Conservation (phyloP, 2,113 vertebrate genomes). For the Sinocyclocheilus rhinocerous region DNA sequence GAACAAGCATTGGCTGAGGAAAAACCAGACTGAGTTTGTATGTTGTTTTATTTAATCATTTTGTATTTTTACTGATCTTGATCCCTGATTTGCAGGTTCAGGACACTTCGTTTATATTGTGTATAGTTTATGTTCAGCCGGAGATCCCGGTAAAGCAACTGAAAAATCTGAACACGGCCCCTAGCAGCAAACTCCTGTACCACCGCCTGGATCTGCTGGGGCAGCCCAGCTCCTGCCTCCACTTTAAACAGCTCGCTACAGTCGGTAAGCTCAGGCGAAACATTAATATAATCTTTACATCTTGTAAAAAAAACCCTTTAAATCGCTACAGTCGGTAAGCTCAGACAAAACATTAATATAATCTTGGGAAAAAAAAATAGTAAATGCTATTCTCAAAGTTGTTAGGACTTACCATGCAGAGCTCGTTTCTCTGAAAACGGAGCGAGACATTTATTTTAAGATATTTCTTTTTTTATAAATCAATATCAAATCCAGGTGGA, state of each 20-base stretch:
- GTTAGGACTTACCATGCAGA: background rate
- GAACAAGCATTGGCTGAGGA: background rate
- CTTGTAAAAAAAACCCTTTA: too few species aligned
- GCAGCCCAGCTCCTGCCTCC: conserved; percentile 91
- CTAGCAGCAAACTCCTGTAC: conserved; percentile 97
- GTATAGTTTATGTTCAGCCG: conserved; percentile 96
- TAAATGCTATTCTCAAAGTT: background rate
- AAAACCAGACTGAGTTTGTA: too few species aligned
- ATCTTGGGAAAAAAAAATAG: background rate
- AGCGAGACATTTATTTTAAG: background rate
- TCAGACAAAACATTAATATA: background rate
- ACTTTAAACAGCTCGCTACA: conserved; percentile 97
- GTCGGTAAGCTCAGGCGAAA: conserved; percentile 85
- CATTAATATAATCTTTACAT: too few species aligned
- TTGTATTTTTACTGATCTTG: background rate
- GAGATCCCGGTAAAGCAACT: conserved; percentile 95
- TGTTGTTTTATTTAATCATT: background rate
- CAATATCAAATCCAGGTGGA: background rate
- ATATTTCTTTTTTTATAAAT: too few species aligned
- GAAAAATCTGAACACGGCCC: conserved; percentile 95
- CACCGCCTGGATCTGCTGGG: conserved; percentile 95
- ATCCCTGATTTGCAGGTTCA: conserved; percentile 81
- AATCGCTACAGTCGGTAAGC: conserved; percentile 70
- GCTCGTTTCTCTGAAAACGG: background rate
- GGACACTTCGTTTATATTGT: conserved; percentile 96